Evolutionary conservation across 2,888 invertebrate genomes (phyloP), one percentile per base, ranked within the genome.

Genomic region (Bruchidius siliquastri): DNA sequence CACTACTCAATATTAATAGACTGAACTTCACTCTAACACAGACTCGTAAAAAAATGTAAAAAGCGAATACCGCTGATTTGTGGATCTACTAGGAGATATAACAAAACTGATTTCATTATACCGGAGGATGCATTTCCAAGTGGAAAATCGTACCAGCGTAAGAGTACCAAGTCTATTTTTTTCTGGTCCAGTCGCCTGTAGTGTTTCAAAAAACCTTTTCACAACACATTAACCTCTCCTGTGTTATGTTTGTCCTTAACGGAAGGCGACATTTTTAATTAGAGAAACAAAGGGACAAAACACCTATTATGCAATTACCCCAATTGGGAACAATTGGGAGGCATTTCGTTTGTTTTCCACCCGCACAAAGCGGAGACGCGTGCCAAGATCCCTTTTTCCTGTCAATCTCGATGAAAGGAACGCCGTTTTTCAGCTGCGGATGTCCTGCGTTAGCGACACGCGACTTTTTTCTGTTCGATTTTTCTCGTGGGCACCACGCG

Each of bases 251-350:
- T 20, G 67, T 8, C 68, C 71, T 21, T 73, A 75, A 75, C 73
- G 70, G 68, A 70, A 73, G 69, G 73, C 74, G 77, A 80, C 80
- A 76, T 79, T 72, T 74, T 75, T 78, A 81, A 81, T 82, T 80
- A 80, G 72, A 30, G 73, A 74, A 76, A 78, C 78, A 78, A 79
- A 76, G 76, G 79, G 80, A 82, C 80, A 81, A 81, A 81, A 81
- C 81, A 79, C 79, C 80, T 79, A 82, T 82, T 82, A 82, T 81
- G 75, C 78, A 78, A 82, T 82, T 81, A 82, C 69, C 69, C 20
- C 32, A 73, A 73, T 32, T n/a, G 76, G 77, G 49, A 49, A 79
- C 75, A 79, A 79, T 78, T 72, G 76, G 69, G 67, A 69, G 69
- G 72, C 73, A 69, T 74, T 73, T 32, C 71, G 77, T 79, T 81